A percentile compares a stretch with the other conserved stretches of the same genome.
phyloP scores from a whole-genome alignment of 2,888 invertebrate genomes.

The Agrochola lota region DNA sequence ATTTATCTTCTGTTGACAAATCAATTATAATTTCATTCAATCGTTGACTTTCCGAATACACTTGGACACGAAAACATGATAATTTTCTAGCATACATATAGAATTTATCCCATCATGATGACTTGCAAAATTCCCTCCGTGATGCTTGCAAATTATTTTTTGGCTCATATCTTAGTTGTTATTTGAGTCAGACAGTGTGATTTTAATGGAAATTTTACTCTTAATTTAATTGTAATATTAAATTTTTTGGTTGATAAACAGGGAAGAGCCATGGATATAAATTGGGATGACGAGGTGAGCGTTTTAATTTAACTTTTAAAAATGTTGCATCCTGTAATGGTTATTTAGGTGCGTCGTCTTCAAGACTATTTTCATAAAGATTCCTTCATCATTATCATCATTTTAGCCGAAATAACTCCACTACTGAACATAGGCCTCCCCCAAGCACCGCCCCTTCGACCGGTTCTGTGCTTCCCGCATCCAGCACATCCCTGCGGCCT shows the following conservation, averaged over 20 bases:
- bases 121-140: slow-evolving; percentile 29
- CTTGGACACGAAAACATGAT: slow-evolving; percentile 21
- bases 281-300: slow-evolving; percentile 55
- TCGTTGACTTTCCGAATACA: not conserved
- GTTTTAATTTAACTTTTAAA: slow-evolving; percentile 2
- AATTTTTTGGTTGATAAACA: slow-evolving; percentile 39
- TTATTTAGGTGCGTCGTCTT: slow-evolving; percentile 26
- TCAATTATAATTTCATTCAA: slow-evolving; percentile 18
- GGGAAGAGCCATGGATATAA: slow-evolving; percentile 32
- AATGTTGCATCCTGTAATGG: not conserved
- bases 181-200: slow-evolving; percentile 6
- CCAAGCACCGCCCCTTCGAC: too few relatives aligned
- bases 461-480: too few relatives aligned
- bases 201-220: slow-evolving; percentile 5
- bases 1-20: slow-evolving; percentile 27
- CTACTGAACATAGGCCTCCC: too few relatives aligned
- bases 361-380: not conserved
- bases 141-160: slow-evolving; percentile 4
- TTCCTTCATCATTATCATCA: too few relatives aligned
- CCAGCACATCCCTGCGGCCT: too few relatives aligned
- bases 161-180: slow-evolving; percentile 23
- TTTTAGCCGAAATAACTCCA: too few relatives aligned
- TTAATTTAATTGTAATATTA: slow-evolving; percentile 33
- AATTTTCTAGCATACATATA: slow-evolving; percentile 23
- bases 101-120: slow-evolving; percentile 36